A percentile compares a stretch with the other conserved stretches of the same genome.
These are phyloP conservation scores for Sebastes melanostomus DNA, from an alignment of 2,797 vertebrate species.

Conservation along the genomic window DNA sequence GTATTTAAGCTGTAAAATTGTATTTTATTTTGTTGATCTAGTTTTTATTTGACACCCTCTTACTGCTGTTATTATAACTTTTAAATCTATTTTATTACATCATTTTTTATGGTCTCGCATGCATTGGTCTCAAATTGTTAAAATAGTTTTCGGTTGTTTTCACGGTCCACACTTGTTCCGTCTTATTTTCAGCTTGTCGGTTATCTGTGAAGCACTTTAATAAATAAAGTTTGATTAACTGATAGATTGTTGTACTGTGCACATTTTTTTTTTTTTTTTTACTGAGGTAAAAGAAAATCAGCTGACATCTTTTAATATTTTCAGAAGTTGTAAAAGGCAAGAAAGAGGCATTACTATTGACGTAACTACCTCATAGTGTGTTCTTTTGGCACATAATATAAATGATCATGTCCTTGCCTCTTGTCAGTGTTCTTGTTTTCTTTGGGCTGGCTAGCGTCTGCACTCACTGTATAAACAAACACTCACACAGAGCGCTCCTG, in stretches of 20 bases:
- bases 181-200: neutral
- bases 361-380: neutral
- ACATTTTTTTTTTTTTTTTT: neutral
- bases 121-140: neutral
- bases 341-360: neutral
- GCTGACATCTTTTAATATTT: neutral
- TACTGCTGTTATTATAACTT: neutral
- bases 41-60: neutral
- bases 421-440: neutral
- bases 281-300: neutral
- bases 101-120: neutral
- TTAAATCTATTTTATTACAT: neutral
- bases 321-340: neutral
- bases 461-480: too few species aligned
- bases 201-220: too few species aligned
- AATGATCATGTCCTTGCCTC: neutral
- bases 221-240: too few species aligned
- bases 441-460: neutral
- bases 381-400: neutral
- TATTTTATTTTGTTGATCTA: neutral
- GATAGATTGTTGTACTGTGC: too few species aligned
- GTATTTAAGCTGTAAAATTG: neutral
- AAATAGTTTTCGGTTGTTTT: neutral
- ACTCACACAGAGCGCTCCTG: neutral
- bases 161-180: neutral